A percentile compares a stretch with the other conserved stretches of the same genome.
Evolutionary conservation across 2,888 invertebrate species (phyloP).

Genomic region (Netelia virgata): DNA sequence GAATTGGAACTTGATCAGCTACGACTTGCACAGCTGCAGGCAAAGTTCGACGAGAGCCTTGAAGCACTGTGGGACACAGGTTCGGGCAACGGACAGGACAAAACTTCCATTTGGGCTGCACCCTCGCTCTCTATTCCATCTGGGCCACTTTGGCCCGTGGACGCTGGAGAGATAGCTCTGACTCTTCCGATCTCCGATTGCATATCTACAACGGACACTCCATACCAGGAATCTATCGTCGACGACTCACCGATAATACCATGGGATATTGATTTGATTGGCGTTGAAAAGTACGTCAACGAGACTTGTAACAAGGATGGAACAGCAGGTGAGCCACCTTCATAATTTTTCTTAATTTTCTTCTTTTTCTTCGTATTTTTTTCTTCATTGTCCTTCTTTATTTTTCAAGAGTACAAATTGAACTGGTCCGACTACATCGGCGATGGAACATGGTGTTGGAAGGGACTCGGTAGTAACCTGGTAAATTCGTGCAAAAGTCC

Average conservation of each 20-base stretch:
- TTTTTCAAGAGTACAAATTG: constrained; percentile 78
- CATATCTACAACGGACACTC: constrained; percentile 75
- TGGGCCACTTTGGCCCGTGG: constrained; percentile 82
- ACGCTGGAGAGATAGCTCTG: constrained; percentile 77
- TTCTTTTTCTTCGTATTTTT: neutral
- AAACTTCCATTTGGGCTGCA: constrained; percentile 84
- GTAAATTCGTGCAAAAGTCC: constrained; percentile 88
- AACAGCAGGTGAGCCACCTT: constrained; percentile 75
- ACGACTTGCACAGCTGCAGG: constrained; percentile 87
- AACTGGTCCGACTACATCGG: constrained; percentile 83
- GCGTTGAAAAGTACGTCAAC: constrained; percentile 80
- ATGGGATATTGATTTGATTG: constrained; percentile 82
- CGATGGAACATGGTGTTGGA: constrained; percentile 84
- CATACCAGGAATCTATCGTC: constrained; percentile 79
- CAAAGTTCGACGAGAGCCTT: constrained; percentile 89
- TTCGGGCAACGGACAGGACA: constrained; percentile 85
- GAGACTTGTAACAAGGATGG: constrained; percentile 78
- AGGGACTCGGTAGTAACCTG: constrained; percentile 85
- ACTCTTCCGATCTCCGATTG: constrained; percentile 77
- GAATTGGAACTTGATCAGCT: constrained; percentile 85
- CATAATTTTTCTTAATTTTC: neutral
- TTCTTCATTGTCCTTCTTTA: constrained; percentile 1
- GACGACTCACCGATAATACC: constrained; percentile 82
- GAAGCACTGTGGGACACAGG: constrained; percentile 89
- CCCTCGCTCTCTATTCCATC: constrained; percentile 83